phyloP scores from a whole-genome alignment of 2,888 invertebrate genomes.

The Amblyteles armatorius region DNA sequence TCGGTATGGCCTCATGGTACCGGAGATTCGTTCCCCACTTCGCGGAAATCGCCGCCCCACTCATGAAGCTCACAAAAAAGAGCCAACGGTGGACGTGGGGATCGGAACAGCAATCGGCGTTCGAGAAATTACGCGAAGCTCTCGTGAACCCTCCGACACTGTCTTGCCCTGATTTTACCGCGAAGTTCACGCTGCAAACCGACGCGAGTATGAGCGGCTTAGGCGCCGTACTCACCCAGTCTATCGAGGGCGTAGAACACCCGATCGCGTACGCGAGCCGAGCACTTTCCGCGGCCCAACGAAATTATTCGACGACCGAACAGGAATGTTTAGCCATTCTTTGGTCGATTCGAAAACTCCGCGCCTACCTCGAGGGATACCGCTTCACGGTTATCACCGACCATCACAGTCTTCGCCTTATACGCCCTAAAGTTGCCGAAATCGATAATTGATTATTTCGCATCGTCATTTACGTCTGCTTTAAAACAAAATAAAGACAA shows the following conservation, averaged over 20 bases:
- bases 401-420: constrained; percentile 4
- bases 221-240: not conserved
- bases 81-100: too few relatives aligned
- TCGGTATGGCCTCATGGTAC: too few relatives aligned
- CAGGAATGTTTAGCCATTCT: not conserved
- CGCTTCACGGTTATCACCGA: constrained; percentile 4
- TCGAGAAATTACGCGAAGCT: constrained; percentile 57
- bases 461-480: constrained; percentile 50
- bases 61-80: too few relatives aligned
- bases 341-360: not conserved
- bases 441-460: constrained; percentile 53
- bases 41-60: too few relatives aligned
- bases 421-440: constrained; percentile 49
- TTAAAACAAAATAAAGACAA: constrained; percentile 52
- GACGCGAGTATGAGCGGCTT: constrained; percentile 49
- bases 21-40: too few relatives aligned
- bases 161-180: constrained; percentile 63
- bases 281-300: not conserved
- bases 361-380: not conserved
- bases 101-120: constrained; percentile 61
- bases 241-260: not conserved
- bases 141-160: constrained; percentile 63
- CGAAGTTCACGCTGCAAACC: constrained; percentile 55
- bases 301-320: not conserved
- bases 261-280: constrained; percentile 1